Evolutionary conservation across 2,888 invertebrate species (phyloP), one percentile per base, ranked within the genome.

Genomic region (Muscina levida): DNA sequence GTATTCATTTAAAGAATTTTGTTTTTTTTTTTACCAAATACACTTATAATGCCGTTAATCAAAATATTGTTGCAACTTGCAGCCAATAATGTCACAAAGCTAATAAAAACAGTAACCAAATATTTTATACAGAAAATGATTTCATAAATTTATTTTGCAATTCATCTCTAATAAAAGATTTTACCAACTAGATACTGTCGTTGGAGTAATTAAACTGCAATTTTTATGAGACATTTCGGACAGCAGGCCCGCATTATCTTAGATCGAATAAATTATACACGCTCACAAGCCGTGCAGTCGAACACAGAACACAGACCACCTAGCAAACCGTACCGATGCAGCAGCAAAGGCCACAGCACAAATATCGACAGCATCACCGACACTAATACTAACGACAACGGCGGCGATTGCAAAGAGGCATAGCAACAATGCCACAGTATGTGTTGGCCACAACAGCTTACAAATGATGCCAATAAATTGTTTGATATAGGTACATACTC

Each of bases 131-230:
- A 42, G 62, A 42, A 62, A 62, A 75, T 59, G 70, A 73, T 78
- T 81, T 80, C 82, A 73, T 73, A 78, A 72, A 79, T 82, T 77
- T 77, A 75, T 79, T 79, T 78, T 84, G 86, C 87, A 88, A 89
- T 89, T 87, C 89, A 89, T 89, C 90, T 89, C 86, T 87, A 87
- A 86, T 86, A 86, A 86, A 87, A 88, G 90, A 90, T 89, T 86
- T 85, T 86, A 84, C 86, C 85, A 85, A 86, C 85, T 86, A 84
- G 90, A 90, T 89, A 90, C 88, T 90, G 90, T 90, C 90, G 88
- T 88, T 90, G 87, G 87, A 89, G 90, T 90, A 90, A 90, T 90
- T 90, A 90, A 90, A 89, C 85, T 86, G 88, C 89, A 89, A 90
- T 90, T 90, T 90, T 90, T 90, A 88, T 90, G 89, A 88, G 88